A percentile compares a stretch with the other conserved stretches of the same genome.
Evolutionary conservation across 2,888 invertebrate species (phyloP).

Genomic region (Thymelicus sylvestris): DNA sequence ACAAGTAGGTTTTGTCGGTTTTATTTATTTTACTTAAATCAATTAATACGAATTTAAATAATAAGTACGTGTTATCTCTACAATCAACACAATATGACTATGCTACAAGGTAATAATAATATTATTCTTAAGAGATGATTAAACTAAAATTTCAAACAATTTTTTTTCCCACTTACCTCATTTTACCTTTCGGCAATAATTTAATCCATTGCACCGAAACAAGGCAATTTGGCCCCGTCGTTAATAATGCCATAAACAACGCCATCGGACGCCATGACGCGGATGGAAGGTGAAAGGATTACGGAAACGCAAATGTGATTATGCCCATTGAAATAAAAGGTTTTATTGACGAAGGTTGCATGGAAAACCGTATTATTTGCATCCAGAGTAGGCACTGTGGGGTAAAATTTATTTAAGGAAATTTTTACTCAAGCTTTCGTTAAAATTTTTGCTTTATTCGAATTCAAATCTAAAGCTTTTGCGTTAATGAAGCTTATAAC

Average conservation of each 20-base stretch:
- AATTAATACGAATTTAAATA: too few relatives aligned
- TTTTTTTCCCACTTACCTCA: not conserved
- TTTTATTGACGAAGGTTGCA: slow-evolving; percentile 12
- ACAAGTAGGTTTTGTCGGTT: too few relatives aligned
- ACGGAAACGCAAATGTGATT: slow-evolving; percentile 30
- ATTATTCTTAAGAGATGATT: too few relatives aligned
- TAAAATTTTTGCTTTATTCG: not conserved
- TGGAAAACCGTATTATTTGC: slow-evolving; percentile 13
- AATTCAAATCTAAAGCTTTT: not conserved
- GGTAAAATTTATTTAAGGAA: slow-evolving; percentile 16
- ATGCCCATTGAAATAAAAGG: slow-evolving; percentile 30
- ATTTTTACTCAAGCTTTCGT: slow-evolving; percentile 18
- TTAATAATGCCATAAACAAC: slow-evolving; percentile 47
- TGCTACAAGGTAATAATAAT: too few relatives aligned
- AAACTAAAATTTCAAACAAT: too few relatives aligned
- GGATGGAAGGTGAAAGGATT: slow-evolving; percentile 41
- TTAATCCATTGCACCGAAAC: slow-evolving; percentile 36
- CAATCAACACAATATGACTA: too few relatives aligned
- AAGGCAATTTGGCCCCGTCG: slow-evolving; percentile 44
- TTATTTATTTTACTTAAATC: too few relatives aligned
- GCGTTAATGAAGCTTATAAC: too few relatives aligned
- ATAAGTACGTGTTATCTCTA: too few relatives aligned
- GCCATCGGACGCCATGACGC: slow-evolving; percentile 27
- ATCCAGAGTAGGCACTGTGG: not conserved
- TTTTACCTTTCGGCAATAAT: slow-evolving; percentile 29